These are phyloP conservation scores for Hozukius guyotensis DNA, from an alignment of 2,797 vertebrate species.

Conservation along the genomic window DNA sequence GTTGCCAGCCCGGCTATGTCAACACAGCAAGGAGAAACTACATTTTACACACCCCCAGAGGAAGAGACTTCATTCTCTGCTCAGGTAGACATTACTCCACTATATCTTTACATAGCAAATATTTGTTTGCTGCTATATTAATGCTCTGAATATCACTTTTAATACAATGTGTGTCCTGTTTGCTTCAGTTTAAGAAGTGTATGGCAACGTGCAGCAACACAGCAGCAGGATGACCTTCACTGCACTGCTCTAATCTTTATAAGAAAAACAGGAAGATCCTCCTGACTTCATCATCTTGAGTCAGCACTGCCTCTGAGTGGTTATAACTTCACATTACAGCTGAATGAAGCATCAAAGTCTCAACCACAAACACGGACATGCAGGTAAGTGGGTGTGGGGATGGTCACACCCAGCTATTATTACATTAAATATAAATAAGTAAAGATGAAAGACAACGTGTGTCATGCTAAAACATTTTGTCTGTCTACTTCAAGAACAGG, in stretches of 20 bases:
- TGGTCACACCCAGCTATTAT: not conserved
- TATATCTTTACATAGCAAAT: not conserved
- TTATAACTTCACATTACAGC: constrained; percentile 12
- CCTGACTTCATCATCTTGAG: not conserved
- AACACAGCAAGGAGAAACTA: too few species aligned
- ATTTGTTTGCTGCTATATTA: not conserved
- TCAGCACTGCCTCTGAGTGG: constrained; percentile 35
- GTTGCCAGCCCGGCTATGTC: too few species aligned
- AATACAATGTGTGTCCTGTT: not conserved
- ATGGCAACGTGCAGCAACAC: too few species aligned
- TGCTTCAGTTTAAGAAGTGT: not conserved
- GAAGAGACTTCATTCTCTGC: not conserved
- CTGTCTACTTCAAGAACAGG: not conserved
- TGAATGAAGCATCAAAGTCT: too few species aligned
- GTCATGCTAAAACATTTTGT: not conserved
- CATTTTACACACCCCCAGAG: not conserved
- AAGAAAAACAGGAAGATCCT: not conserved
- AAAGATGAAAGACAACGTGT: not conserved
- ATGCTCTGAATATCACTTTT: too few species aligned
- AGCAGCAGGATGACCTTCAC: not conserved
- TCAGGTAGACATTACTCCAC: not conserved
- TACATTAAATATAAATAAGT: not conserved
- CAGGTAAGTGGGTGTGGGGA: not conserved
- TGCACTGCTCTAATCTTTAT: not conserved
- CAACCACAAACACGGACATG: not conserved